Percentiles rank a stretch among this genome's conserved stretches.
Evolutionary conservation across 1,140 invertebrate genomes (phyloP).

Genomic region (Euwallacea fornicatus): DNA sequence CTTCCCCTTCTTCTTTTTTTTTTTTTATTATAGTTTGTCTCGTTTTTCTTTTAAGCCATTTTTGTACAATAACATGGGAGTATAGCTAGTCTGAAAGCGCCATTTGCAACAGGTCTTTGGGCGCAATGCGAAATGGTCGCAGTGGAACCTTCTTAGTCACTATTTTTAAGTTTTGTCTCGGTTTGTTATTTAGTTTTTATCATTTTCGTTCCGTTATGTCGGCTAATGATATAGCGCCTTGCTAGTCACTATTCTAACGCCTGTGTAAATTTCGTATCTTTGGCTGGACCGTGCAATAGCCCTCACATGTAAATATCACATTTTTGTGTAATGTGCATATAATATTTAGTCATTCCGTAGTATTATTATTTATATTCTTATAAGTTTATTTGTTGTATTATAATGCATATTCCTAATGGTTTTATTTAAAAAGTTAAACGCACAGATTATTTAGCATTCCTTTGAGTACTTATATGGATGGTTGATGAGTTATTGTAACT

Average conservation of each 20-base stretch:
- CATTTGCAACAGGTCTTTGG: constrained; percentile 1
- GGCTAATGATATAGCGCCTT: constrained; percentile 48
- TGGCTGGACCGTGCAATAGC: constrained; percentile 30
- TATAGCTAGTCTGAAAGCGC: constrained; percentile 41
- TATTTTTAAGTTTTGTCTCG: constrained; percentile 40
- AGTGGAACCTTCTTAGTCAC: constrained; percentile 30
- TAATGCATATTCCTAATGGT: too few relatives aligned
- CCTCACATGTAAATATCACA: too few relatives aligned
- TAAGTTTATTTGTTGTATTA: background rate
- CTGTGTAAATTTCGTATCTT: constrained; percentile 5
- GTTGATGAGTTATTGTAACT: too few relatives aligned
- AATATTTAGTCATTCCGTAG: constrained; percentile 19
- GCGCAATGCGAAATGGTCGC: constrained; percentile 6
- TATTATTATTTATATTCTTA: constrained; percentile 1
- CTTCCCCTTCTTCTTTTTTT: too few relatives aligned
- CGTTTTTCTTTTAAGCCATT: constrained; percentile 34
- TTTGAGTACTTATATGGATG: background rate
- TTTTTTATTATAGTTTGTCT: constrained; percentile 27
- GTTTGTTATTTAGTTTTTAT: constrained; percentile 18
- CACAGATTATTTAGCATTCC: background rate
- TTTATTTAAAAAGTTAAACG: constrained; percentile 2
- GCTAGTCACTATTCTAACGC: constrained; percentile 45
- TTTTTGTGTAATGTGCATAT: too few relatives aligned
- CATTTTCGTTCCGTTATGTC: constrained; percentile 38
- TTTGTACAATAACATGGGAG: constrained; percentile 40